Evolutionary conservation across 2,113 vertebrate genomes (phyloP).

Genomic region (Oxyruncus cristatus): DNA sequence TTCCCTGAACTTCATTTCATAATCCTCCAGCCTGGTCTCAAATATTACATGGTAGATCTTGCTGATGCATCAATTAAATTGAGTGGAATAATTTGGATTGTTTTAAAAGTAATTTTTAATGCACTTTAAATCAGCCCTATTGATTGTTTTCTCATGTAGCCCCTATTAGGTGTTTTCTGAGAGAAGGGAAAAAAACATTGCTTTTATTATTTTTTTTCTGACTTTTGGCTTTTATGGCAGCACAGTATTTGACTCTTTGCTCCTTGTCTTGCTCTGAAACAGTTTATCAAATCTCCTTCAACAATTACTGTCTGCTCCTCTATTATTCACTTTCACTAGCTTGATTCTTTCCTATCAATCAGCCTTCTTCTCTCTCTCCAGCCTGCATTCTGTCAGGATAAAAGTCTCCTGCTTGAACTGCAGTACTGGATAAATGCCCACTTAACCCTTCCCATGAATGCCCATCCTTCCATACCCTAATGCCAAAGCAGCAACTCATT

Average conservation of each 20-base stretch:
- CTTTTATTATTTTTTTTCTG: constrained; percentile 4
- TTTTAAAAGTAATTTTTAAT: neutral
- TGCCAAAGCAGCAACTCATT: neutral
- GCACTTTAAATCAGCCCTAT: neutral
- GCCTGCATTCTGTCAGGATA: neutral
- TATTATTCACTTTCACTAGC: constrained; percentile 62
- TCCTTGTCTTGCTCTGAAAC: constrained; percentile 35
- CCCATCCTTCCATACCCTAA: neutral
- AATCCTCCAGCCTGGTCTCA: neutral
- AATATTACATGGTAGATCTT: neutral
- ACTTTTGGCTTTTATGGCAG: constrained; percentile 43
- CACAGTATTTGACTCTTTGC: constrained; percentile 36
- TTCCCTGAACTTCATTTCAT: neutral
- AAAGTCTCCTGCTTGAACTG: neutral
- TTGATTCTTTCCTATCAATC: constrained; percentile 52
- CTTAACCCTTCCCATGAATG: neutral
- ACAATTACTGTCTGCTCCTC: constrained; percentile 54
- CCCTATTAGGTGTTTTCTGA: neutral
- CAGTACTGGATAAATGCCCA: neutral
- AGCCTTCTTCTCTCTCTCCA: constrained; percentile 1
- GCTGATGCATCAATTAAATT: neutral
- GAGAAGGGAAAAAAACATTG: accelerated
- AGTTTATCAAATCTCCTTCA: constrained; percentile 59
- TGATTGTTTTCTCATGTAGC: neutral
- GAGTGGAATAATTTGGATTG: neutral